A percentile compares a stretch with the other conserved stretches of the same genome.
Conservation (phyloP, 1,140 invertebrate genomes). For the Trigoniulus corallinus region DNA sequence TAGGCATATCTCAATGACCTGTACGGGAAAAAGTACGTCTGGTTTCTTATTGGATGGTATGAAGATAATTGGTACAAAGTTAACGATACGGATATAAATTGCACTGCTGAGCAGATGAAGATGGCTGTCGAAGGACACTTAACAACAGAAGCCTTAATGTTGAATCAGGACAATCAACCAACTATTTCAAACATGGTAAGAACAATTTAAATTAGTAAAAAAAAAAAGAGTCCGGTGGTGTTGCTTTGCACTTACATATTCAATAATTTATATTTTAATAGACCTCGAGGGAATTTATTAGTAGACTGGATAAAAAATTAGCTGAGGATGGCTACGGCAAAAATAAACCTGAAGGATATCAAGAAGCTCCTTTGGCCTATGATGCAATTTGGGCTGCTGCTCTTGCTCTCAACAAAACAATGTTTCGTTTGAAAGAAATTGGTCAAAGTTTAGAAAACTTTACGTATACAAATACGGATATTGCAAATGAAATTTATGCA, state of each 20-base stretch:
- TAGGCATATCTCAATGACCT: constrained; percentile 72
- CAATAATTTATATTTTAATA: constrained; percentile 21
- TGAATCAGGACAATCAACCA: constrained; percentile 82
- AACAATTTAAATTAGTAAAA: neutral
- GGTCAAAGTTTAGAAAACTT: constrained; percentile 83
- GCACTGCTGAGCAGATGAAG: constrained; percentile 81
- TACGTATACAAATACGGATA: constrained; percentile 89
- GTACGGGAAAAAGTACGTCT: constrained; percentile 92
- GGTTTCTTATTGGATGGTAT: constrained; percentile 99
- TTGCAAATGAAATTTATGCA: constrained; percentile 86
- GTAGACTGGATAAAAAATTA: constrained; percentile 55
- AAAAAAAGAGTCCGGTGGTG: no score
- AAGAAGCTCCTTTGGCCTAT: constrained; percentile 94
- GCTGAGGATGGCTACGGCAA: constrained; percentile 57
- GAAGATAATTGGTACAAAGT: constrained; percentile 97
- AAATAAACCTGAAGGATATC: constrained; percentile 81
- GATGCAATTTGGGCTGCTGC: constrained; percentile 98
- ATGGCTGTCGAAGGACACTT: constrained; percentile 89
- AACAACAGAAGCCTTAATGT: constrained; percentile 95
- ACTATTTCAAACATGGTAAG: constrained; percentile 80
- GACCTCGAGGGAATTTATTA: constrained; percentile 40
- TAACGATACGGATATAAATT: constrained; percentile 77
- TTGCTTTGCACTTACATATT: no score
- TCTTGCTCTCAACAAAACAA: constrained; percentile 91
- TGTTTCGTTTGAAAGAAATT: constrained; percentile 58